A percentile compares a stretch with the other conserved stretches of the same genome.
Conservation (phyloP, 1,140 invertebrate genomes). For the Monochamus saltuarius region DNA sequence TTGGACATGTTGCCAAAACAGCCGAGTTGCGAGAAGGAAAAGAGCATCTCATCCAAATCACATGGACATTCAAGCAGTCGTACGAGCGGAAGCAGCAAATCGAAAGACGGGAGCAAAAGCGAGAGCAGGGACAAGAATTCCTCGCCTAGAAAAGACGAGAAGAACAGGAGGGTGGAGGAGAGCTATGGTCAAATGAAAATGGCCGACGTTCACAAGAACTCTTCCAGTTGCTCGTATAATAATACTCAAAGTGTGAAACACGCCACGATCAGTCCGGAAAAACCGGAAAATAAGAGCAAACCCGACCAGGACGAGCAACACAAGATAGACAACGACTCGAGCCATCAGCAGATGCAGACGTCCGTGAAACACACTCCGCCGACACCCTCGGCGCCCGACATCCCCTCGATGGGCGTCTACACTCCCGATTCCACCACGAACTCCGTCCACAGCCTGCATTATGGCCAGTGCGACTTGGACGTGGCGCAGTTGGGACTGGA, state of each 20-base stretch:
- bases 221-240: slow-evolving; percentile 10
- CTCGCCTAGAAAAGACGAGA: slow-evolving; percentile 46
- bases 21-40: slow-evolving; percentile 48
- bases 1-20: slow-evolving; percentile 46
- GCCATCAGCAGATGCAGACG: slow-evolving; percentile 20
- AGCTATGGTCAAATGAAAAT: slow-evolving; percentile 13
- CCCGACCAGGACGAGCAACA: slow-evolving; percentile 18
- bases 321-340: background rate
- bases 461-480: slow-evolving; percentile 77
- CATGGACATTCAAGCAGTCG: slow-evolving; percentile 41
- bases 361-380: slow-evolving; percentile 59
- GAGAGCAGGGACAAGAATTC: slow-evolving; percentile 49
- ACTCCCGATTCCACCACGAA: slow-evolving; percentile 83
- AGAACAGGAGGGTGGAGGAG: slow-evolving; percentile 31
- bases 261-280: background rate
- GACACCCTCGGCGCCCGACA: slow-evolving; percentile 60
- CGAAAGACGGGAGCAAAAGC: slow-evolving; percentile 35
- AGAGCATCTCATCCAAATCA: slow-evolving; percentile 41
- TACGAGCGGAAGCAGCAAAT: slow-evolving; percentile 27
- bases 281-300: background rate
- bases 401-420: slow-evolving; percentile 78
- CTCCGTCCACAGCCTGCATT: slow-evolving; percentile 80
- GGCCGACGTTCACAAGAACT: background rate
- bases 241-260: background rate
- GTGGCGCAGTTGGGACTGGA: slow-evolving; percentile 80